Evolutionary conservation across 2,113 vertebrate species (phyloP), one percentile per base, ranked within the genome.

Genomic region (Odontophorus gujanensis): DNA sequence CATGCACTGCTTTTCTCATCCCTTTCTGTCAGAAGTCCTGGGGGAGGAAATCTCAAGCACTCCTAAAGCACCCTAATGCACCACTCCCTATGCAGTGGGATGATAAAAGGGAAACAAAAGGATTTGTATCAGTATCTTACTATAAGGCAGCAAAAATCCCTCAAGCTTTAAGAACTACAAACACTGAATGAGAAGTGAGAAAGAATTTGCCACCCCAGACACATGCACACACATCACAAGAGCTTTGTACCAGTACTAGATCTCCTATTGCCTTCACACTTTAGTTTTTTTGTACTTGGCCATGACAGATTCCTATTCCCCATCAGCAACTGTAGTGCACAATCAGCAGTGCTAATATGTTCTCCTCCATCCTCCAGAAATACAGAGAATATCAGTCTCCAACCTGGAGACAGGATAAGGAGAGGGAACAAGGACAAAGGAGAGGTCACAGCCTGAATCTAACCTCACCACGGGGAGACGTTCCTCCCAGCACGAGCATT

Each of bases 331-430:
- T 48, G 51, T 45, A 40, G 3, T 13, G 34, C 11, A 65, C 36
- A 34, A 65, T 17, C 43, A 17, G 34, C 43, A 89, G 13, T 12
- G 15, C 53, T 4, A 74, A 43, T 2, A 28, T 6, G 30, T 22
- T 80, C 48, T 76, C 40, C 40, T 58, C 50, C 17, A 2, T 58
- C 78, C n/a, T 84, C 43, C 43, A 53, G 80, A 81, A 30, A 73
- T 13, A 38, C 0, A n/a, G 16, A 62, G 62, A 77, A 3, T n/a
- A 42, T 12, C 24, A 62, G 45, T 58, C 45, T 81, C 28, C 74
- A 73, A 0, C 7, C 0, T 58, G 26, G 30, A 50, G 43, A 74
- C 71, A 5, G 67, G 5, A 79, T 45, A 38, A 50, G 11, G 38
- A 38, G 10, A 73, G 34, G 47, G 13, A 43, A 8, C 36, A 59